phyloP scores from a whole-genome alignment of 2,888 invertebrate species.

The Tortricodes alternella region DNA sequence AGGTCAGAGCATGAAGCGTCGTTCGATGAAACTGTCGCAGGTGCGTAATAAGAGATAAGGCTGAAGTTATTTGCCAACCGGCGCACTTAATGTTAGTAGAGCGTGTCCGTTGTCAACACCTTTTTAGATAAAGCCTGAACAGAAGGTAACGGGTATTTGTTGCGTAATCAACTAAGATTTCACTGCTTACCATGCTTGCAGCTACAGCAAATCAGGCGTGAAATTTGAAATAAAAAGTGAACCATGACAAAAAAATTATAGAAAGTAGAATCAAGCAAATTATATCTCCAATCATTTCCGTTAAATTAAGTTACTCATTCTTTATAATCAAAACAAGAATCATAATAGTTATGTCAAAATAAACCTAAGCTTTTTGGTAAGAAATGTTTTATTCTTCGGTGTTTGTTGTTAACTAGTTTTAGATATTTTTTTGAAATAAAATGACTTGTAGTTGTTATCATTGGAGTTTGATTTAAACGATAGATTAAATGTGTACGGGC shows the following conservation, averaged over 20 bases:
- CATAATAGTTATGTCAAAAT: too few species aligned
- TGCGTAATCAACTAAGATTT: conserved; percentile 72
- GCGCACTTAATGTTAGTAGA: conserved; percentile 68
- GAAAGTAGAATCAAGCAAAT: conserved; percentile 36
- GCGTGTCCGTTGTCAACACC: conserved; percentile 72
- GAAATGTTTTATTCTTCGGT: conserved; percentile 35
- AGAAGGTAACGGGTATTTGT: conserved; percentile 63
- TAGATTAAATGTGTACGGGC: too few species aligned
- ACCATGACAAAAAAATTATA: conserved; percentile 34
- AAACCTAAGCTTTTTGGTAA: not conserved
- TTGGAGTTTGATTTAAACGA: too few species aligned
- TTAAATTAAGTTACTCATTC: not conserved
- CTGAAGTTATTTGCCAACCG: conserved; percentile 63
- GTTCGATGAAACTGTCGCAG: conserved; percentile 83
- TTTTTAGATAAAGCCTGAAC: conserved; percentile 60
- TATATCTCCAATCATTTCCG: not conserved
- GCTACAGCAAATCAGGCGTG: conserved; percentile 35
- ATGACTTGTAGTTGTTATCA: conserved; percentile 46
- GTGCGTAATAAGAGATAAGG: conserved; percentile 64
- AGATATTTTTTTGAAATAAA: conserved; percentile 54
- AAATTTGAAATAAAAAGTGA: conserved; percentile 46
- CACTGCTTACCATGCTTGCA: conserved; percentile 47
- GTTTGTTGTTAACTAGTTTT: conserved; percentile 79
- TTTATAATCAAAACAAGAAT: too few species aligned
- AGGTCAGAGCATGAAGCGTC: conserved; percentile 86